phyloP scores from a whole-genome alignment of 2,113 vertebrate genomes.

The Ciconia boyciana region DNA sequence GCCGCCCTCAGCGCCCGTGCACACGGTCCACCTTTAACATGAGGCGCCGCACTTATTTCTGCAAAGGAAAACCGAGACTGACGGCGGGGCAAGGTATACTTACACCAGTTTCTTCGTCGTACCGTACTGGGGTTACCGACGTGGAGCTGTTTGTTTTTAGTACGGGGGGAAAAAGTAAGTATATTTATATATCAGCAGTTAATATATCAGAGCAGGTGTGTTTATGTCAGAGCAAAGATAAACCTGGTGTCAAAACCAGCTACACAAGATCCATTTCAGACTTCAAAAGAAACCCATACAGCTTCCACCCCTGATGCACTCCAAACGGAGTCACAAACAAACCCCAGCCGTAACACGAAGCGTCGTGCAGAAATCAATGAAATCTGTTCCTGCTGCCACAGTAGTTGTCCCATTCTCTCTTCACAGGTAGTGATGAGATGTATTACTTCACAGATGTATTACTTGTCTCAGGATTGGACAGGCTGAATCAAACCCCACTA shows the following conservation, averaged over 20 bases:
- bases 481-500: not conserved
- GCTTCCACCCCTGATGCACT: not conserved
- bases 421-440: accelerated
- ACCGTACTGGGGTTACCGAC: not conserved
- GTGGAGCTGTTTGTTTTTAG: not conserved
- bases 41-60: not conserved
- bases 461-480: accelerated
- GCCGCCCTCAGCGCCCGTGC: not conserved
- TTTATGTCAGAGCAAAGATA: not conserved
- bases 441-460: too few species aligned
- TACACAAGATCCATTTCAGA: not conserved
- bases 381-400: not conserved
- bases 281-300: accelerated
- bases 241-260: not conserved
- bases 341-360: accelerated
- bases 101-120: not conserved
- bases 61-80: not conserved
- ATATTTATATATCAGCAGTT: not conserved
- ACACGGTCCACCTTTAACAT: not conserved
- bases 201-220: not conserved
- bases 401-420: too few species aligned
- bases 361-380: accelerated
- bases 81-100: too few species aligned
- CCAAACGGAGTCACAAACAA: accelerated
- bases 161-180: not conserved